Conservation (phyloP, 2,797 vertebrate genomes). For the Sorex maritimensis region DNA sequence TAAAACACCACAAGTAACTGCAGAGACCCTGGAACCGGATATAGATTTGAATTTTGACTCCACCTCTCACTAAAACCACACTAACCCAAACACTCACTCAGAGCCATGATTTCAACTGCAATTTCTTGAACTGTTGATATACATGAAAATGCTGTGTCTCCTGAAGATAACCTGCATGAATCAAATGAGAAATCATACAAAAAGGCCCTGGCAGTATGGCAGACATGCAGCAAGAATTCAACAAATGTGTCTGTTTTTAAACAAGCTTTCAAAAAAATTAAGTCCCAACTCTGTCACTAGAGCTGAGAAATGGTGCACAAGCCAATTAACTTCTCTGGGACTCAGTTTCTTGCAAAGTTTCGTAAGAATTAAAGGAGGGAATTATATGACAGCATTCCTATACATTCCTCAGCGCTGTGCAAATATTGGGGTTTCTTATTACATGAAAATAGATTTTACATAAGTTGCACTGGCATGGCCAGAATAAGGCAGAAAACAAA, state of each 20-base stretch:
- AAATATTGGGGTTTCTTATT: neutral
- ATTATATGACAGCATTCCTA: neutral
- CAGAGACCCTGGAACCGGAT: neutral
- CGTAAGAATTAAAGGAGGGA: neutral
- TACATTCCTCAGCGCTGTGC: neutral
- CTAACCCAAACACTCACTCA: neutral
- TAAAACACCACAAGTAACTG: neutral
- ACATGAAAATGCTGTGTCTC: neutral
- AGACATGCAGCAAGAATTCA: neutral
- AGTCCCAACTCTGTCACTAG: conserved; percentile 37
- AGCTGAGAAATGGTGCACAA: neutral
- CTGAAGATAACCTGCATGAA: neutral
- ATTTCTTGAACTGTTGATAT: neutral
- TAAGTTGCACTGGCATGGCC: conserved; percentile 1
- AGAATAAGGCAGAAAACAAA: conserved; percentile 57
- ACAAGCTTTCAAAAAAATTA: conserved; percentile 46
- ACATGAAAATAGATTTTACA: conserved; percentile 60
- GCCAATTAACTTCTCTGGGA: neutral
- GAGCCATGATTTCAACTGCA: neutral
- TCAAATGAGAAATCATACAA: neutral
- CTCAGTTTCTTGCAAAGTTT: conserved; percentile 53
- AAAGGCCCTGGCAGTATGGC: conserved; percentile 16
- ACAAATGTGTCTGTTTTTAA: neutral
- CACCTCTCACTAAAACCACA: neutral
- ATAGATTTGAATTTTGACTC: neutral